phyloP scores from a whole-genome alignment of 2,113 vertebrate genomes.

The Chlorodrepanis virens region DNA sequence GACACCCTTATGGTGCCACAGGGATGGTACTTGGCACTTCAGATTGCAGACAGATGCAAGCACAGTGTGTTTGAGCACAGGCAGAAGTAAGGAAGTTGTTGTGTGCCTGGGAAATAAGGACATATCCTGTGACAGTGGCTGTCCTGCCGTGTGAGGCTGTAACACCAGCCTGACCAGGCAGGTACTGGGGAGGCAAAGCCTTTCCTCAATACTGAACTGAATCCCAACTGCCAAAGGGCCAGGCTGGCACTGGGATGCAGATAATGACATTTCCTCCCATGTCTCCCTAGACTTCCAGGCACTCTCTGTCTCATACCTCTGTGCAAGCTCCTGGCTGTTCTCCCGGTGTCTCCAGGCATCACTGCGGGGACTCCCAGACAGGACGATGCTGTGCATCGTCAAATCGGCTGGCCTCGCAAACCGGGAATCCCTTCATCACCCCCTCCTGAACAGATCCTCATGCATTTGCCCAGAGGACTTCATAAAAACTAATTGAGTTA shows the following conservation, averaged over 20 bases:
- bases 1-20: background rate
- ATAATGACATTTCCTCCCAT: background rate
- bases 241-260: background rate
- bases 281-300: background rate
- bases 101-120: background rate
- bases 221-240: background rate
- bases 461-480: conserved; percentile 15
- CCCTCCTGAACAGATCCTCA: background rate
- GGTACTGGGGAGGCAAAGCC: background rate
- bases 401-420: rapidly evolving
- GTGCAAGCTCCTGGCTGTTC: background rate
- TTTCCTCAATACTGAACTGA: background rate
- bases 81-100: background rate
- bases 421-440: background rate
- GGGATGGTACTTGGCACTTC: conserved; percentile 30
- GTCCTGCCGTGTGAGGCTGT: background rate
- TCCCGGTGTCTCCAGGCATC: background rate
- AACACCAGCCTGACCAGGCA: background rate
- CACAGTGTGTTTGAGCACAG: conserved; percentile 15
- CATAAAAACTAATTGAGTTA: conserved; percentile 44
- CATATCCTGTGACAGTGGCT: background rate
- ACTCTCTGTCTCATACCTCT: background rate
- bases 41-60: conserved; percentile 26
- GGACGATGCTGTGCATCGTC: background rate
- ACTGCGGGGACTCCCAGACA: rapidly evolving